phyloP scores from a whole-genome alignment of 2,888 invertebrate species.

The Aleiodes testaceus region DNA sequence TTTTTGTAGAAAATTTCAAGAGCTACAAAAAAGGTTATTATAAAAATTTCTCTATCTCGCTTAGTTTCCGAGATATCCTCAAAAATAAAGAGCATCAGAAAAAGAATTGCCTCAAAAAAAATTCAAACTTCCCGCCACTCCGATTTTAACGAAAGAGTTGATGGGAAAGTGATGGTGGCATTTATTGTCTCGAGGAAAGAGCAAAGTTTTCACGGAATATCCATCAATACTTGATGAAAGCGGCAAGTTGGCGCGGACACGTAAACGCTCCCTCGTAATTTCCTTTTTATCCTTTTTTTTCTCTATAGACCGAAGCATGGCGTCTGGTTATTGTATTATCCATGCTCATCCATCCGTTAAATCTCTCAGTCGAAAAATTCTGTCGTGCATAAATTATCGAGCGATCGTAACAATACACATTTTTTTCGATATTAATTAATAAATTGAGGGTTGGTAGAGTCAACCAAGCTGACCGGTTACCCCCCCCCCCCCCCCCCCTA shows the following conservation, averaged over 20 bases:
- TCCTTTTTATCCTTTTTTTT: conserved; percentile 8
- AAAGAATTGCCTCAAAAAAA: too few species aligned
- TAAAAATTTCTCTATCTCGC: too few species aligned
- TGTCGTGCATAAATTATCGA: conserved; percentile 62
- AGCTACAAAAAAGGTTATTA: too few species aligned
- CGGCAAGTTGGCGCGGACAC: conserved; percentile 28
- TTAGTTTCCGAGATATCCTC: too few species aligned
- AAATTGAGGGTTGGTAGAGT: conserved; percentile 50
- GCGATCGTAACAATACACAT: conserved; percentile 53
- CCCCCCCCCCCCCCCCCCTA: conserved; percentile 19
- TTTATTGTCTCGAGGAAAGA: conserved; percentile 7
- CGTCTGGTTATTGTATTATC: conserved; percentile 26
- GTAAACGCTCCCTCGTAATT: conserved; percentile 15
- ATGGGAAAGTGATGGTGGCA: too few species aligned
- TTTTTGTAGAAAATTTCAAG: too few species aligned
- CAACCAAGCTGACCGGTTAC: conserved; percentile 43
- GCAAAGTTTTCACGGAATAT: conserved; percentile 48
- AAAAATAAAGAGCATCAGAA: too few species aligned
- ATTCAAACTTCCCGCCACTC: too few species aligned
- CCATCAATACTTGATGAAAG: conserved; percentile 46
- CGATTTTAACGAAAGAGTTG: too few species aligned
- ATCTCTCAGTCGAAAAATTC: conserved; percentile 46
- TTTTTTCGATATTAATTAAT: conserved; percentile 62
- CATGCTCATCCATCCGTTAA: conserved; percentile 3
- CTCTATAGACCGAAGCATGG: background rate